Percentiles rank a stretch among this genome's conserved stretches.
Conservation (phyloP, 2,113 vertebrate species). For the Phodopus roborovskii region DNA sequence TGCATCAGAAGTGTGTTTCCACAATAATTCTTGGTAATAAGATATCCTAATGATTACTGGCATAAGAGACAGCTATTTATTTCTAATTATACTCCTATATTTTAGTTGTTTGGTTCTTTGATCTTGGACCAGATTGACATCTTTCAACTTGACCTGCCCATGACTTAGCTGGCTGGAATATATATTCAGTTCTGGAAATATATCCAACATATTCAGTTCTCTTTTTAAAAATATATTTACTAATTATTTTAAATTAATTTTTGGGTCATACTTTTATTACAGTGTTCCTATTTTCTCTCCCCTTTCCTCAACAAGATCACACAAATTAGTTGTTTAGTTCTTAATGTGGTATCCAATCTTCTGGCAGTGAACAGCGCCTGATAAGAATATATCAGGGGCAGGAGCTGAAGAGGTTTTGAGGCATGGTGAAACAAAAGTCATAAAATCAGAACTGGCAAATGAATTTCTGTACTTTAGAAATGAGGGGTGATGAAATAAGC, state of each 20-base stretch:
- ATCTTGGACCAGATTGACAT: not conserved
- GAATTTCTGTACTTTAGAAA: not conserved
- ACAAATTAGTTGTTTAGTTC: not conserved
- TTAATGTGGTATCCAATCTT: not conserved
- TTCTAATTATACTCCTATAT: not conserved
- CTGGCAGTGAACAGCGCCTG: not conserved
- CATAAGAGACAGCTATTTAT: not conserved
- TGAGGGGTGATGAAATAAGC: not conserved
- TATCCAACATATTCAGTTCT: not conserved
- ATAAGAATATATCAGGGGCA: not conserved
- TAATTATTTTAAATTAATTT: not conserved
- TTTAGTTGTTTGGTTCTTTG: not conserved
- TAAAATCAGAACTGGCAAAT: not conserved
- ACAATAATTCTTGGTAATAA: constrained; percentile 9
- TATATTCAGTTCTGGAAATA: not conserved
- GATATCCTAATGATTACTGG: not conserved
- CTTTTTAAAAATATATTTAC: not conserved
- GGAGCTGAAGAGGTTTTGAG: not conserved
- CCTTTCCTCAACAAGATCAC: not conserved
- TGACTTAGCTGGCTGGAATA: not conserved
- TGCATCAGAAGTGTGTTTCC: not conserved
- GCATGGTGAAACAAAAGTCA: not conserved
- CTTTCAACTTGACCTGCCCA: not conserved
- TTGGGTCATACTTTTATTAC: not conserved
- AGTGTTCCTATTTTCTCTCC: not conserved